phyloP scores from a whole-genome alignment of 1,140 invertebrate species.

The Linepithema humile region DNA sequence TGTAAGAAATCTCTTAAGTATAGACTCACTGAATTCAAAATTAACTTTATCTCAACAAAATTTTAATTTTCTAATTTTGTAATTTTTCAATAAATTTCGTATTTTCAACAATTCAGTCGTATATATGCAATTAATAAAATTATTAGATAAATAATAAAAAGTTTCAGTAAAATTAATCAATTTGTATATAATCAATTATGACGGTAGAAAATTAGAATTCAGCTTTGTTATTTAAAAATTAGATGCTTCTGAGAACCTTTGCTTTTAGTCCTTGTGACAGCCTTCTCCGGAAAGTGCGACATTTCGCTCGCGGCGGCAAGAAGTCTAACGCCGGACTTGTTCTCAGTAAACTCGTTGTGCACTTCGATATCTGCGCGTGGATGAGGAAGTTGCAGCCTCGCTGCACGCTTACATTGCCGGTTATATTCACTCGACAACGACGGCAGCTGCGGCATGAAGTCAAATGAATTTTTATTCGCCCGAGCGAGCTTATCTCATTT shows the following conservation, averaged over 20 bases:
- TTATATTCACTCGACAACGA: background rate
- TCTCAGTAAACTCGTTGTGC: slow-evolving; percentile 30
- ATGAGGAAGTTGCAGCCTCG: background rate
- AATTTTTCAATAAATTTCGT: background rate
- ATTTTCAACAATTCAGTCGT: background rate
- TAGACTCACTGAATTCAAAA: background rate
- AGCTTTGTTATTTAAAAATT: background rate
- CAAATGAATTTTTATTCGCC: slow-evolving; percentile 32
- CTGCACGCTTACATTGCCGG: slow-evolving; percentile 1
- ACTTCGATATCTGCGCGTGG: background rate
- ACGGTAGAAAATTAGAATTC: no score
- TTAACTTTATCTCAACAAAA: background rate
- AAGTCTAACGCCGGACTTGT: slow-evolving; percentile 1
- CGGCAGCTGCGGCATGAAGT: slow-evolving; percentile 2
- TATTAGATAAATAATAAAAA: no score
- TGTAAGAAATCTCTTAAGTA: background rate
- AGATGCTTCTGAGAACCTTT: background rate
- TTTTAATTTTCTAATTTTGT: background rate
- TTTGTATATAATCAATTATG: no score
- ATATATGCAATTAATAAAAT: no score
- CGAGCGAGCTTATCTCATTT: background rate
- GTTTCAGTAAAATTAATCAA: no score
- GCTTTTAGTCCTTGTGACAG: background rate
- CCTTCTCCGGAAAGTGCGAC: background rate
- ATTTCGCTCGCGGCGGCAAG: background rate